Percentiles rank a stretch among this genome's conserved stretches.
phyloP scores from a whole-genome alignment of 2,888 invertebrate genomes.

The Phengaris alcon region DNA sequence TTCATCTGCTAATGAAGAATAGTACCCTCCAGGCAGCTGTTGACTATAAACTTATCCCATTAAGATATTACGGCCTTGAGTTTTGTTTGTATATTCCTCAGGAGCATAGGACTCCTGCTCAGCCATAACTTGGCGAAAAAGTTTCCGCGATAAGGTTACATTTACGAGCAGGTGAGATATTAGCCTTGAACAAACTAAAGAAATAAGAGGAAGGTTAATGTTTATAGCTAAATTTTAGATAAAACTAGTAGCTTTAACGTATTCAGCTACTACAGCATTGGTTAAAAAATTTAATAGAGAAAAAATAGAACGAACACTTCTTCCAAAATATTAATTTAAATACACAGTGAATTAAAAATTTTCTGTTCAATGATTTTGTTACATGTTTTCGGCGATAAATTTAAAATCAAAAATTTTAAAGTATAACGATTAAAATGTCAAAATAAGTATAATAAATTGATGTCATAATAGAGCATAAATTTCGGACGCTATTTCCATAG shows the following conservation, averaged over 20 bases:
- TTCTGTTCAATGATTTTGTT: neutral
- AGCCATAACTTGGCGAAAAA: constrained; percentile 14
- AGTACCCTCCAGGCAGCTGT: constrained; percentile 69
- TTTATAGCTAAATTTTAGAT: neutral
- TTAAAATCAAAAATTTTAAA: constrained; percentile 26
- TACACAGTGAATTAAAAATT: neutral
- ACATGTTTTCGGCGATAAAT: neutral
- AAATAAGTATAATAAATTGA: constrained; percentile 57
- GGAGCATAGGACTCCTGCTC: constrained; percentile 19
- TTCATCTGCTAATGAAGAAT: constrained; percentile 71
- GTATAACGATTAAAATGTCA: constrained; percentile 48
- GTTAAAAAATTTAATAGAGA: no score
- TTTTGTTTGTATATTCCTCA: constrained; percentile 41
- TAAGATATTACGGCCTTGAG: constrained; percentile 72
- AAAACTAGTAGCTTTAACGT: no score
- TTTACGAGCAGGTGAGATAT: constrained; percentile 20
- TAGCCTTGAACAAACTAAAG: constrained; percentile 19
- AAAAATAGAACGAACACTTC: no score
- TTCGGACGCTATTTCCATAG: constrained; percentile 55
- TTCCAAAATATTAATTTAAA: neutral
- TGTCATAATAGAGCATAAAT: constrained; percentile 68
- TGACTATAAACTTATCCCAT: constrained; percentile 68
- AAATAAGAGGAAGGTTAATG: neutral
- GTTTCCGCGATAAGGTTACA: constrained; percentile 12
- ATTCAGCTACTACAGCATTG: no score